Conservation (phyloP, 2,888 invertebrate genomes). For the Acrobasis repandana region DNA sequence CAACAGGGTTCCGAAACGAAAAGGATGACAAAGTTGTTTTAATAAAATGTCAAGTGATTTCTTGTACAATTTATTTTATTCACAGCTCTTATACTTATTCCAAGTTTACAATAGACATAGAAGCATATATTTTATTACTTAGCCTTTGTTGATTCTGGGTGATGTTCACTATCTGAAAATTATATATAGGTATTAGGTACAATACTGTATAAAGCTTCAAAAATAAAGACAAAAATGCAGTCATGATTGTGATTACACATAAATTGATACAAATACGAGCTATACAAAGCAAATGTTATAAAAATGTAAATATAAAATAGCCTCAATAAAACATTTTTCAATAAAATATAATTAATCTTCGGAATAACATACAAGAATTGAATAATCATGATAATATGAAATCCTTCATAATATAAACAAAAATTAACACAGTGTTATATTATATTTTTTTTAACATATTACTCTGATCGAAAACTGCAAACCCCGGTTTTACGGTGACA, state of each 20-base stretch:
- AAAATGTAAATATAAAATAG: not conserved
- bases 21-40: no score
- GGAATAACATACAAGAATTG: not conserved
- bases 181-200: slow-evolving; percentile 27
- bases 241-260: not conserved
- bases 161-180: slow-evolving; percentile 43
- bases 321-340: not conserved
- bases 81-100: slow-evolving; percentile 35
- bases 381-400: not conserved
- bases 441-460: not conserved
- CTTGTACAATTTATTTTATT: slow-evolving; percentile 34
- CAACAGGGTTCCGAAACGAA: no score
- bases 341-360: not conserved
- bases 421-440: not conserved
- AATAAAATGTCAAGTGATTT: slow-evolving; percentile 16
- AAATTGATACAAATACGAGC: not conserved
- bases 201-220: not conserved
- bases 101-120: slow-evolving; percentile 28
- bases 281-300: not conserved
- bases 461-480: slow-evolving; percentile 51
- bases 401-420: not conserved
- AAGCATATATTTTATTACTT: slow-evolving; percentile 31
- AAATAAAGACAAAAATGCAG: not conserved
- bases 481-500: slow-evolving; percentile 61
- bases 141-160: slow-evolving; percentile 36